Base-by-base conservation (phyloP, 2,888 invertebrate genomes). In the Oasisia sp. region DNA sequence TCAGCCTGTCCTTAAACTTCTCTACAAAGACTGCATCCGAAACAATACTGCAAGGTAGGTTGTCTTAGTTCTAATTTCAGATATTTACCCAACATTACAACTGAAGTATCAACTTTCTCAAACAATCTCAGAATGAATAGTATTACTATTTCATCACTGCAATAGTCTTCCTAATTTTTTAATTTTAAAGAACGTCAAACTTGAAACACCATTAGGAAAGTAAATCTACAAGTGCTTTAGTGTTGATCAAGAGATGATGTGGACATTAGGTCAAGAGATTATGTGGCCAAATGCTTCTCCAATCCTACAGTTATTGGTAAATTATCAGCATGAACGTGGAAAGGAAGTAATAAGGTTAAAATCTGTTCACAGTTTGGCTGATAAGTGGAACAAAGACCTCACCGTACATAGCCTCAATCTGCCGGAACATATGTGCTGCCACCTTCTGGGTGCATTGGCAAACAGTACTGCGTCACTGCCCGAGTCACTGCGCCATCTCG, bases 1-100 rank as follows among this genome's bases (percentile, higher is more conserved):
- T 27, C 74, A 5, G 0, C 74, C 74, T 74, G 74, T 74, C 0
- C 74, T 74, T n/a, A 74, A 74, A 19, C 74, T 74, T 74, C 74
- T 74, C 74, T 74, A 74, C 27, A 74, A n/a, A 74, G 74, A 74
- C 74, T 74, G 74, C 74, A 74, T 74, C 74, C 74, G 74, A n/a
- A 74, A 8, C 27, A 74, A 74, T 27, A 27, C 74, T 1, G 74
- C 74, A 14, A 74, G 74, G 74, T 50, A 50, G 14, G 50, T 50
- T 50, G 9, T 50, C 2, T 27, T 74, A 74, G 19, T 74, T 19
- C 74, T 27, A 27, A 74, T 74, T 74, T 7, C 74, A 74, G 27
- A 0, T 27, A 74, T 5, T 38, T 27, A 19, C n/a, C 27, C 4
- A 27, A 27, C 74, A 74, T n/a, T 19, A 27, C 4, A 74, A 4